These are phyloP conservation scores for Dipus sagitta DNA, from an alignment of 2,797 vertebrate species.

Conservation along the genomic window DNA sequence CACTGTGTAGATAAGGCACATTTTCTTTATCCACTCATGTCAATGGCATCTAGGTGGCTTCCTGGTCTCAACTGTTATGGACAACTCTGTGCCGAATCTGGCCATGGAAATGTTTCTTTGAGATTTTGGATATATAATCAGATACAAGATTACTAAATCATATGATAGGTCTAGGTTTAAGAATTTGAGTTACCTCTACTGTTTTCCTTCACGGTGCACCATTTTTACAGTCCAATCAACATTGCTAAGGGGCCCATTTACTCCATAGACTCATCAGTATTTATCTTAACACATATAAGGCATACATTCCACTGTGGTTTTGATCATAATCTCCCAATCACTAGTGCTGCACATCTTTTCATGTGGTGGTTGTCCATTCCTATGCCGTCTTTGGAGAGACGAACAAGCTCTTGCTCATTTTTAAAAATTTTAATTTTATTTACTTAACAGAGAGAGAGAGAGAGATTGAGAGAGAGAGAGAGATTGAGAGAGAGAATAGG, in stretches of 20 bases:
- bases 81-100: not conserved
- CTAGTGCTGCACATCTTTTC: not conserved
- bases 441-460: too few species aligned
- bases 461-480: too few species aligned
- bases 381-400: not conserved
- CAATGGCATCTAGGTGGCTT: not conserved
- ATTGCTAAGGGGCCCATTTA: not conserved
- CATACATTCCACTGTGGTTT: not conserved
- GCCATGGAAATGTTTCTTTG: not conserved
- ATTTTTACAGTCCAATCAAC: not conserved
- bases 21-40: not conserved
- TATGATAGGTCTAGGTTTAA: not conserved
- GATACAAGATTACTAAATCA: not conserved
- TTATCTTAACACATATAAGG: not conserved
- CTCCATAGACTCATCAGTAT: not conserved
- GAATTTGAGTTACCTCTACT: not conserved
- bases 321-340: not conserved
- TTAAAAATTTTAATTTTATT: too few species aligned
- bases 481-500: too few species aligned
- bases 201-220: not conserved
- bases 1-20: not conserved
- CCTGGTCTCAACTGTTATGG: not conserved
- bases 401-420: not conserved
- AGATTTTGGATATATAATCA: not conserved
- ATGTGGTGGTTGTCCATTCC: not conserved